Conservation (phyloP, 2,797 vertebrate species). For the Poecile montanus region DNA sequence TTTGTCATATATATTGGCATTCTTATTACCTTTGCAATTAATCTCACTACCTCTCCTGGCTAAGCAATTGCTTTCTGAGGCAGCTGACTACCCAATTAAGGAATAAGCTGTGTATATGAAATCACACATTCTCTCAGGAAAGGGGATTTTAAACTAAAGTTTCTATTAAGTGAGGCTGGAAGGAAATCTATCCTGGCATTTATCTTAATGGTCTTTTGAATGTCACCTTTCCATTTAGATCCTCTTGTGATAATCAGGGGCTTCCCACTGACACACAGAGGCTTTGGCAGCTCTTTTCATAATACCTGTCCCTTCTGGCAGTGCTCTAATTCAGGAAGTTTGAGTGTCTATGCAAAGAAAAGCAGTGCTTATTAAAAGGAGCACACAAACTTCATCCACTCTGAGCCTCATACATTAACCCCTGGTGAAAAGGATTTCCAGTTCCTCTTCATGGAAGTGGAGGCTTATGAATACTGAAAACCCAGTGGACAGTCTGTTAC, state of each 20-base stretch:
- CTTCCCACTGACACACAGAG: slow-evolving; percentile 35
- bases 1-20: slow-evolving; percentile 23
- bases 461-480: slow-evolving; percentile 56
- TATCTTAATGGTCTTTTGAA: slow-evolving; percentile 59
- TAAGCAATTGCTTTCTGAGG: slow-evolving; percentile 32
- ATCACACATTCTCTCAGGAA: slow-evolving; percentile 17
- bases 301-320: slow-evolving; percentile 58
- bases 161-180: slow-evolving; percentile 1
- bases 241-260: slow-evolving; percentile 32
- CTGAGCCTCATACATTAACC: background rate
- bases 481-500: slow-evolving; percentile 18
- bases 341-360: slow-evolving; percentile 25
- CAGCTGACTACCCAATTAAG: slow-evolving; percentile 23
- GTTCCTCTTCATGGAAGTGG: background rate
- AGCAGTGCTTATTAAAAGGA: slow-evolving; percentile 22
- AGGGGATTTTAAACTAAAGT: slow-evolving; percentile 41
- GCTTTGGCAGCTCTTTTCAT: slow-evolving; percentile 43
- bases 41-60: slow-evolving; percentile 29
- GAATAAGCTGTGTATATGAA: background rate
- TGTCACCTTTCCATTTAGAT: slow-evolving; percentile 57
- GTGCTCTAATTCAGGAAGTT: slow-evolving; percentile 12
- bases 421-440: slow-evolving; percentile 24
- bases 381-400: slow-evolving; percentile 42
- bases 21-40: slow-evolving; percentile 34
- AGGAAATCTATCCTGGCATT: slow-evolving; percentile 44